A percentile compares a stretch with the other conserved stretches of the same genome.
Conservation (phyloP, 1,140 invertebrate genomes). For the Nautilus pompilius region DNA sequence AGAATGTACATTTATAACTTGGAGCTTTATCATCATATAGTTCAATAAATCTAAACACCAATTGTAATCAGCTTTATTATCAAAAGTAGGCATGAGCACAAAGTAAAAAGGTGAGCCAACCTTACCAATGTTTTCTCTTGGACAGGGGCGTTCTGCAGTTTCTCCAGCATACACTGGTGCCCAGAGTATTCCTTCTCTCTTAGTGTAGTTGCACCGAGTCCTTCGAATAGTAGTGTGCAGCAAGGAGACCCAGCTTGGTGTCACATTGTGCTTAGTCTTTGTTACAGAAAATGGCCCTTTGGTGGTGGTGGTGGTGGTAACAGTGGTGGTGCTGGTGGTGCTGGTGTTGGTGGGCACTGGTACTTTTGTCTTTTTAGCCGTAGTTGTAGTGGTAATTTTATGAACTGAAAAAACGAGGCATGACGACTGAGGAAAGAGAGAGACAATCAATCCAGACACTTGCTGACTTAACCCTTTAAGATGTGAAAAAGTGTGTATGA, state of each 20-base stretch:
- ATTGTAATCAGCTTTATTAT: background rate
- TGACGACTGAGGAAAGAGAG: too few relatives aligned
- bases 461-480: too few relatives aligned
- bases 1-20: background rate
- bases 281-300: background rate
- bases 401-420: too few relatives aligned
- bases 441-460: too few relatives aligned
- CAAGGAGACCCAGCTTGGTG: background rate
- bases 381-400: too few relatives aligned
- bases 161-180: background rate
- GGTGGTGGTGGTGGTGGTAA: background rate
- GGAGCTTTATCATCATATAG: background rate
- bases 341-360: too few relatives aligned
- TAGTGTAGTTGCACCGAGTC: background rate
- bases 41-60: background rate
- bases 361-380: too few relatives aligned
- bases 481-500: too few relatives aligned
- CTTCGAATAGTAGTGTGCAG: background rate
- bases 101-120: background rate
- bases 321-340: background rate
- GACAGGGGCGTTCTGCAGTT: background rate
- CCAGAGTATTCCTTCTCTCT: constrained; percentile 1
- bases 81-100: background rate
- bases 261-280: background rate
- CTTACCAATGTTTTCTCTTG: background rate